These are phyloP conservation scores for Heliconius hermathena DNA, from an alignment of 1,140 invertebrate genomes.

Conservation along the genomic window DNA sequence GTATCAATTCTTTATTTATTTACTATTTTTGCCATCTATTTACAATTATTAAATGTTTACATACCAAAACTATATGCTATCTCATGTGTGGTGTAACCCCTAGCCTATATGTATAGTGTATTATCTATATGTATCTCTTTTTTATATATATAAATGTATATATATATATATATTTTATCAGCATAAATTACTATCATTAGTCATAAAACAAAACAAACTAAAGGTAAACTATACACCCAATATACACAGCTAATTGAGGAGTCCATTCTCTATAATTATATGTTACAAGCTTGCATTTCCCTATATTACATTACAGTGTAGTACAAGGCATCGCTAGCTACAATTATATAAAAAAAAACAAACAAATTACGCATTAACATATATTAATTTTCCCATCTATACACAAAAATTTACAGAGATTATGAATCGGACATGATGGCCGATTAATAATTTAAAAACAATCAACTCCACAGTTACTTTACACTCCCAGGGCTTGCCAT, in stretches of 20 bases:
- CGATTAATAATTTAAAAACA: constrained; percentile 66
- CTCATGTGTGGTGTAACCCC: constrained; percentile 73
- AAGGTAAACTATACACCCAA: constrained; percentile 79
- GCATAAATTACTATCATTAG: constrained; percentile 81
- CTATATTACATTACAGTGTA: constrained; percentile 58
- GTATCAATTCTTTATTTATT: constrained; percentile 78
- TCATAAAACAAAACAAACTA: constrained; percentile 72
- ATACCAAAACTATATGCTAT: constrained; percentile 80
- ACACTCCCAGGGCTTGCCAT: constrained; percentile 40
- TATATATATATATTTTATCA: constrained; percentile 72
- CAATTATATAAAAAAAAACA: constrained; percentile 48
- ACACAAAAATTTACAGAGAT: constrained; percentile 79
- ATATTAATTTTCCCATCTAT: constrained; percentile 79
- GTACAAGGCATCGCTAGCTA: constrained; percentile 69
- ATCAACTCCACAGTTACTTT: constrained; percentile 19
- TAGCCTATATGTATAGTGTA: constrained; percentile 79
- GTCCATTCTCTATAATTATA: constrained; percentile 73
- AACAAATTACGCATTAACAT: constrained; percentile 71
- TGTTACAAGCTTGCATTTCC: constrained; percentile 71
- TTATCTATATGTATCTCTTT: constrained; percentile 78
- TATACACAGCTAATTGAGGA: constrained; percentile 77
- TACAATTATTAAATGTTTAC: constrained; percentile 79
- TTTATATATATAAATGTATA: constrained; percentile 54
- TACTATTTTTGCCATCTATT: constrained; percentile 75
- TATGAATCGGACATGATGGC: constrained; percentile 53